Evolutionary conservation across 2,888 invertebrate species (phyloP).

Genomic region (Drosophila tripunctata): DNA sequence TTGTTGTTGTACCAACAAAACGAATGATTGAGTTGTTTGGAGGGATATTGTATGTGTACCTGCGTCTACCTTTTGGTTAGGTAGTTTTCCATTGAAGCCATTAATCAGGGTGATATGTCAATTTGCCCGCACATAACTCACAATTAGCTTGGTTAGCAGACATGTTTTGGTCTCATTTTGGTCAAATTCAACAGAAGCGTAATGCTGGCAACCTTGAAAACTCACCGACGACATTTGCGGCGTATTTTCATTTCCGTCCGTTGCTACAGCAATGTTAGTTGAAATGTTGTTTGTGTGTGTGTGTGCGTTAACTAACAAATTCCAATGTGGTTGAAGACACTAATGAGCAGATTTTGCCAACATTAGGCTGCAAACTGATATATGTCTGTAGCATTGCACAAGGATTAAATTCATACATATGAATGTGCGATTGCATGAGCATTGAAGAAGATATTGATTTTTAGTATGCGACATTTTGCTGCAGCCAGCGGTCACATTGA

Average conservation of each 20-base stretch:
- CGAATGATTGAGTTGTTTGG: no score
- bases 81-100: slow-evolving; percentile 18
- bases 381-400: background rate
- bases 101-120: slow-evolving; percentile 70
- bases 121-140: slow-evolving; percentile 59
- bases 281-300: no score
- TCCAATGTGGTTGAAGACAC: slow-evolving; percentile 13
- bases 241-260: slow-evolving; percentile 15
- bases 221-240: slow-evolving; percentile 12
- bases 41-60: no score
- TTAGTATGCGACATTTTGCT: slow-evolving; percentile 15
- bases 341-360: slow-evolving; percentile 37
- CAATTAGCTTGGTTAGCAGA: slow-evolving; percentile 39
- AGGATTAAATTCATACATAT: background rate
- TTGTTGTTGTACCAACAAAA: slow-evolving; percentile 24
- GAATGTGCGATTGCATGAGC: background rate
- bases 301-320: background rate
- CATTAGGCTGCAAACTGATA: background rate
- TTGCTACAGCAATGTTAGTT: background rate
- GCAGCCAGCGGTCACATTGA: slow-evolving; percentile 8
- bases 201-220: slow-evolving; percentile 27
- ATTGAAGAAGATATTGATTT: slow-evolving; percentile 5
- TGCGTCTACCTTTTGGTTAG: background rate
- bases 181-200: slow-evolving; percentile 6
- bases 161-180: background rate